A percentile compares a stretch with the other conserved stretches of the same genome.
Evolutionary conservation across 2,113 vertebrate species (phyloP).

Genomic region (Hucho hucho): DNA sequence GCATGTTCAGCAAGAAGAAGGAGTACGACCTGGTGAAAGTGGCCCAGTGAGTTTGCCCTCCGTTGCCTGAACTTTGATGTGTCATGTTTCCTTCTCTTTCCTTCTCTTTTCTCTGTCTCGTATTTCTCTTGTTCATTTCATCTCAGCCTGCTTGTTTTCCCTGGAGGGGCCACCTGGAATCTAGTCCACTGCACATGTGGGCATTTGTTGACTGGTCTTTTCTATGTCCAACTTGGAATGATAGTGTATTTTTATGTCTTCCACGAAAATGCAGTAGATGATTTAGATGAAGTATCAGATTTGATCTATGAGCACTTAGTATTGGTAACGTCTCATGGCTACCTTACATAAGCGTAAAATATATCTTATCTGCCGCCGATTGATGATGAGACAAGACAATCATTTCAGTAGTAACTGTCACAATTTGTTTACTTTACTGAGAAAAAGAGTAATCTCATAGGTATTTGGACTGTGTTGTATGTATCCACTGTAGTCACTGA

Average conservation of each 20-base stretch:
- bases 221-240: not conserved
- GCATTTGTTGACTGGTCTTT: not conserved
- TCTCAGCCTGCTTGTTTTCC: not conserved
- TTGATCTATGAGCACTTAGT: not conserved
- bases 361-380: not conserved
- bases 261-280: not conserved
- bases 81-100: constrained; percentile 4
- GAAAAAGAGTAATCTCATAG: not conserved
- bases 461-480: not conserved
- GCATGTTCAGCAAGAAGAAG: constrained; percentile 68
- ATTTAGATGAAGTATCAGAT: not conserved
- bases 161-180: not conserved
- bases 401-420: not conserved
- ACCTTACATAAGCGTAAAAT: not conserved
- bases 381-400: not conserved
- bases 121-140: not conserved
- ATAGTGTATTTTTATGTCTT: not conserved
- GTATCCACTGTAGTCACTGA: not conserved
- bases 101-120: no score
- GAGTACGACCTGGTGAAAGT: constrained; percentile 54
- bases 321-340: not conserved
- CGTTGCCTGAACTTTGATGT: constrained; percentile 12
- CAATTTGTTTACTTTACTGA: not conserved
- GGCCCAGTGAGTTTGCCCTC: constrained; percentile 64
- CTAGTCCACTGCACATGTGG: not conserved